phyloP scores from a whole-genome alignment of 2,888 invertebrate species.

The Lasius fuliginosus region DNA sequence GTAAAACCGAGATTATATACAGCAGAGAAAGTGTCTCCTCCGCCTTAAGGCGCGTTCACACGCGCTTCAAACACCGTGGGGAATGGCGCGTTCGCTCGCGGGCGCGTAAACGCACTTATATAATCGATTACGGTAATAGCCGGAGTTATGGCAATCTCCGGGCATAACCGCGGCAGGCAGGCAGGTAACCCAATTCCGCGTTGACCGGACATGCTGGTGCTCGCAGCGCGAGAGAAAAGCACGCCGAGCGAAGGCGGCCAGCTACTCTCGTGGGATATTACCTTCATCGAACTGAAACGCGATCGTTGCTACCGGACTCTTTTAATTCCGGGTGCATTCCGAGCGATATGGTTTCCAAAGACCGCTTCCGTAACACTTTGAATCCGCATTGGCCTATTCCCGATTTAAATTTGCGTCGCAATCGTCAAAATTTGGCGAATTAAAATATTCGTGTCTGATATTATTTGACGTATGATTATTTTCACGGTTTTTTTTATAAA shows the following conservation, averaged over 20 bases:
- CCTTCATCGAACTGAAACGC: conserved; percentile 43
- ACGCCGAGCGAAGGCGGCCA: conserved; percentile 8
- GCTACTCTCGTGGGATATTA: conserved; percentile 31
- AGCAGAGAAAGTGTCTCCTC: conserved; percentile 68
- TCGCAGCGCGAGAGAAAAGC: conserved; percentile 41
- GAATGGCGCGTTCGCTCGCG: conserved; percentile 44
- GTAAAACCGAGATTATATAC: conserved; percentile 39
- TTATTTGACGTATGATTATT: conserved; percentile 19
- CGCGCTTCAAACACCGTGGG: conserved; percentile 51
- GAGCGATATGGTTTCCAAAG: not conserved
- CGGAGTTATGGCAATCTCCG: conserved; percentile 65
- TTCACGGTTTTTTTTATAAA: not conserved
- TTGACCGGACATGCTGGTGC: conserved; percentile 56
- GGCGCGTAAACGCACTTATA: conserved; percentile 64
- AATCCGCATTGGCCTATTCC: not conserved
- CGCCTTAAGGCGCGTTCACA: conserved; percentile 64
- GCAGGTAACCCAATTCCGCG: conserved; percentile 65
- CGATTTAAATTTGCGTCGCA: conserved; percentile 16
- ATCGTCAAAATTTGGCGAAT: not conserved
- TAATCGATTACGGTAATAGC: conserved; percentile 66
- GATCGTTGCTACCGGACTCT: conserved; percentile 35
- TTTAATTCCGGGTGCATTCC: conserved; percentile 30
- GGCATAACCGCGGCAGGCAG: conserved; percentile 34
- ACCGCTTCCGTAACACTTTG: conserved; percentile 19
- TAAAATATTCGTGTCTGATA: not conserved